phyloP scores from a whole-genome alignment of 2,888 invertebrate genomes.

The Lepidochitona cinerea region DNA sequence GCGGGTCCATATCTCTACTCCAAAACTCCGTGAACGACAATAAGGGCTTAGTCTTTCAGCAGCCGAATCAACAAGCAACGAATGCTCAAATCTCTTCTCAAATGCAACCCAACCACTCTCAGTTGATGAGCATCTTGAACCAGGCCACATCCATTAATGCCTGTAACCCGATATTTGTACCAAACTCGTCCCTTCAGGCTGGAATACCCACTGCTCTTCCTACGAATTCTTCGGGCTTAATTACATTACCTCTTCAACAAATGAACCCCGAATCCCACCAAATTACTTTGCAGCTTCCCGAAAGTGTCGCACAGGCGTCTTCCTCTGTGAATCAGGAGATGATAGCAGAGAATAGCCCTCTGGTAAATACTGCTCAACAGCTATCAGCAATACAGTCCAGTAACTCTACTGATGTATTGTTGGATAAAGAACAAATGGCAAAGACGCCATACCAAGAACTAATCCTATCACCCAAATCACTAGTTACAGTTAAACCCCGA shows the following conservation, averaged over 20 bases:
- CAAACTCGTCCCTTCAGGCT: neutral
- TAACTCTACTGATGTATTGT: neutral
- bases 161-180: neutral
- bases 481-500: conserved; percentile 51
- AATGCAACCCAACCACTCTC: neutral
- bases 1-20: neutral
- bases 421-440: neutral
- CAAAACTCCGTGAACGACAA: neutral
- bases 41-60: neutral
- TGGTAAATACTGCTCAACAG: neutral
- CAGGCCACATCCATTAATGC: neutral
- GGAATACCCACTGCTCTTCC: neutral
- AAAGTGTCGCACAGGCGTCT: neutral
- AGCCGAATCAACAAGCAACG: neutral
- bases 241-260: neutral
- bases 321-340: neutral
- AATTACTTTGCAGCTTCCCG: neutral
- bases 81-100: neutral
- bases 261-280: neutral
- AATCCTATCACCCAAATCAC: conserved; percentile 50
- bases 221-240: neutral
- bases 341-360: neutral
- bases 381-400: neutral
- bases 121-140: neutral
- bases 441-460: conserved; percentile 44